These are phyloP conservation scores for Vulpes ferrilata DNA, from an alignment of 2,113 vertebrate genomes.

Conservation along the genomic window DNA sequence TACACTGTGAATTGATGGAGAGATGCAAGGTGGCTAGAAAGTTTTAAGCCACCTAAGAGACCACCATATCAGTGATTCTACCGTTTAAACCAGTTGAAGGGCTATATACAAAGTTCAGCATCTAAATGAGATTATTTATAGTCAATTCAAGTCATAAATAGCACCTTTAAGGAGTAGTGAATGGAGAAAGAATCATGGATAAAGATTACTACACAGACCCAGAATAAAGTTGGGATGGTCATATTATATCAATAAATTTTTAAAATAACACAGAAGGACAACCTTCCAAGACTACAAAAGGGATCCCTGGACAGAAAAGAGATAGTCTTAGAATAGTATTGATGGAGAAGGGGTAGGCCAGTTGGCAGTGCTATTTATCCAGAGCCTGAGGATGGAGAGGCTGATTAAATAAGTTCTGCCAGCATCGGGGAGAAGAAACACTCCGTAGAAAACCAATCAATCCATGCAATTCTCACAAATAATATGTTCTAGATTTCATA, in stretches of 20 bases:
- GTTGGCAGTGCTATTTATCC: conserved; percentile 10
- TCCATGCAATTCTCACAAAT: neutral
- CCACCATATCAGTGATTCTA: neutral
- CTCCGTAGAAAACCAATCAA: neutral
- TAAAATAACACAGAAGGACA: conserved; percentile 22
- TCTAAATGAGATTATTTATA: conserved; percentile 31
- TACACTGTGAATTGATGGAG: neutral
- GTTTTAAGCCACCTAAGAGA: neutral
- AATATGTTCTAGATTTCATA: neutral
- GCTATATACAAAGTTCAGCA: neutral
- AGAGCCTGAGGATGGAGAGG: neutral
- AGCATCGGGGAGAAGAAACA: neutral
- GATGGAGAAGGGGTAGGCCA: neutral
- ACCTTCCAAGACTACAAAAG: neutral
- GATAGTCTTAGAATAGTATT: neutral
- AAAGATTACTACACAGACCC: neutral
- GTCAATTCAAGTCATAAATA: neutral
- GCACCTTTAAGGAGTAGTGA: neutral
- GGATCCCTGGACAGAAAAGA: neutral
- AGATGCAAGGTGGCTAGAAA: neutral
- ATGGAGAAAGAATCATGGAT: neutral
- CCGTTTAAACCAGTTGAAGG: neutral
- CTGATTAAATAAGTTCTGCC: neutral
- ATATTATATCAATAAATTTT: neutral
- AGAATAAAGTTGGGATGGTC: neutral